Evolutionary conservation across 2,113 vertebrate species (phyloP).

Genomic region (Leucopsar rothschildi): DNA sequence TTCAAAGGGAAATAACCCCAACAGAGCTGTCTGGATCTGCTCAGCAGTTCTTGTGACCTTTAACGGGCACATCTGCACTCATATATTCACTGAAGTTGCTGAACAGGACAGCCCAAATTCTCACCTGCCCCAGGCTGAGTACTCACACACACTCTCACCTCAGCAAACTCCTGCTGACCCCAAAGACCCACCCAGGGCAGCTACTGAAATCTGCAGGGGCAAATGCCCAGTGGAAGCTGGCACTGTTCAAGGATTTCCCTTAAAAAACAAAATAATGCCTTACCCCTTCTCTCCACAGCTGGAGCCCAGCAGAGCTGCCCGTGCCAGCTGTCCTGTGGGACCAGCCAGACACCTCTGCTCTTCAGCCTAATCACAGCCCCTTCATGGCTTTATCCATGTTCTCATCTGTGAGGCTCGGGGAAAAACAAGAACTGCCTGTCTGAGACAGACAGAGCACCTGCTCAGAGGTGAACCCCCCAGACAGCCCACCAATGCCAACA

Average conservation of each 20-base stretch:
- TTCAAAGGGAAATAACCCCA: neutral
- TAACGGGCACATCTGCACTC: neutral
- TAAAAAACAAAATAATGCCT: neutral
- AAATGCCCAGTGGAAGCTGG: neutral
- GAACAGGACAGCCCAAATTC: neutral
- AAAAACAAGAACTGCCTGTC: neutral
- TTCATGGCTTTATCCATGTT: neutral
- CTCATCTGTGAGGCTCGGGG: neutral
- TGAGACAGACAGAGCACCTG: neutral
- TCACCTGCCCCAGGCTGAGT: neutral
- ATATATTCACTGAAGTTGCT: neutral
- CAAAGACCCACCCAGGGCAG: neutral
- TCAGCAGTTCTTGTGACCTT: neutral
- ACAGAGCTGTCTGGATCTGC: neutral
- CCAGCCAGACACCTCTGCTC: rapidly evolving
- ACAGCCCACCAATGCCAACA: neutral
- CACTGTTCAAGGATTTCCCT: neutral
- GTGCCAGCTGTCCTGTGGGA: neutral
- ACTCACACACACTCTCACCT: neutral
- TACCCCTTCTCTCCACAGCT: neutral
- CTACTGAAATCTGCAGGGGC: neutral
- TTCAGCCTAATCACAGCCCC: neutral
- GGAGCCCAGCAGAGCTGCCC: neutral
- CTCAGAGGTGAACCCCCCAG: neutral
- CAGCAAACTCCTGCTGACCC: neutral